Percentiles rank a stretch among this genome's conserved stretches.
These are phyloP conservation scores for Vollenhovia emeryi DNA, from an alignment of 1,140 invertebrate genomes.

Conservation along the genomic window DNA sequence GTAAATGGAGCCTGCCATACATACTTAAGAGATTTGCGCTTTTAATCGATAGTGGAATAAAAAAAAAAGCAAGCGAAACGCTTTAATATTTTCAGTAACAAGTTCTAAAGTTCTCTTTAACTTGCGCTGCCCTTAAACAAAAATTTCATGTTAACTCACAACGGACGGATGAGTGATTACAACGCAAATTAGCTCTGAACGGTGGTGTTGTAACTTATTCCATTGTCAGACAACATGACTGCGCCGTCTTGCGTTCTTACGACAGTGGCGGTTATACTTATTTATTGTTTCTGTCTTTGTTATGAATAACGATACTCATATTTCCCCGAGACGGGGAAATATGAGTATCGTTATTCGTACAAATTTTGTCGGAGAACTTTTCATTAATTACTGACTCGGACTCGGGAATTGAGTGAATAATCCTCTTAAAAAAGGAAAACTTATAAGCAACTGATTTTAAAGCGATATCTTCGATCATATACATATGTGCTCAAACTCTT, in stretches of 20 bases:
- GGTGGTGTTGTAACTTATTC: not conserved
- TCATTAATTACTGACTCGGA: conserved; percentile 4
- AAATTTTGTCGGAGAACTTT: not conserved
- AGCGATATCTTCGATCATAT: not conserved
- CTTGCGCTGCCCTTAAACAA: not conserved
- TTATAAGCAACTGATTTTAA: not conserved
- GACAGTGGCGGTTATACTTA: not conserved
- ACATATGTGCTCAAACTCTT: not conserved
- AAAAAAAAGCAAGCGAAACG: not conserved
- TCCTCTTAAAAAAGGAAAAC: not conserved
- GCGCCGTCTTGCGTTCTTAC: not conserved
- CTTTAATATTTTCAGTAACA: not conserved
- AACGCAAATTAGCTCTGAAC: not conserved
- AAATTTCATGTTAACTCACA: not conserved
- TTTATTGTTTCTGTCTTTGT: not conserved
- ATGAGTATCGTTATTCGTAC: not conserved
- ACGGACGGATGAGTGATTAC: not conserved
- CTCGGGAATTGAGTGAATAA: not conserved
- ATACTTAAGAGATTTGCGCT: not conserved
- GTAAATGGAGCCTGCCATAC: not conserved
- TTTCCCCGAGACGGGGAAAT: too few species aligned
- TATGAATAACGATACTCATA: too few species aligned
- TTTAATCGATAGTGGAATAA: not conserved
- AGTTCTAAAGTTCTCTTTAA: not conserved
- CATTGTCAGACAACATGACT: not conserved